Base-by-base conservation (phyloP, 1,140 invertebrate genomes). In the Popillia japonica region DNA sequence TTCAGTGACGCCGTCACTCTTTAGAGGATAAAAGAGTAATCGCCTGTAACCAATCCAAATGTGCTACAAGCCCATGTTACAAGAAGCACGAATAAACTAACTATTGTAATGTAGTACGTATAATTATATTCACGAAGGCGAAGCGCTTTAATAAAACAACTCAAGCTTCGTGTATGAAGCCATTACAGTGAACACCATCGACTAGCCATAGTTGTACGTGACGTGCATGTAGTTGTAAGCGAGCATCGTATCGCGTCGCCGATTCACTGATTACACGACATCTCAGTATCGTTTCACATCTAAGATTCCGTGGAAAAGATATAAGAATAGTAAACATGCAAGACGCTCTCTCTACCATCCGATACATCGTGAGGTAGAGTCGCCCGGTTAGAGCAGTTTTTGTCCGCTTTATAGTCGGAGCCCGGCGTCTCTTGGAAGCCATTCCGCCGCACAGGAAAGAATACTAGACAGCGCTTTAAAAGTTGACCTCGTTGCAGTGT, bases 401-500 rank as follows among this genome's bases (percentile, higher is more conserved):
- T 80, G 75, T 77, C 77, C 79, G 17, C 72, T 81, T 78, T 80
- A 78, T 79, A 78, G 77, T 79, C 41, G 78, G 0, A 79, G 64
- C 68, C 78, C 72, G 76, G 76, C 76, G 80, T 79, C 80, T 81
- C 80, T 78, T 73, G 80, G 77, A 79, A 81, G 77, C 78, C 80
- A 78, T 79, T 79, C 78, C 68, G 40, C 77, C 64, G 80, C 72
- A 34, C 27, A 72, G 80, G 79, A 81, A 81, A 81, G 80, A 81
- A 81, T 81, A 81, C 80, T 79, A 81, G 80, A 78, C 79, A 79
- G 75, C 80, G 78, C 76, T 81, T 78, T 81, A 81, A 68, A 81
- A 81, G 80, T 77, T 81, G 80, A 81, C 80, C 80, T 81, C 80
- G 77, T 81, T 81, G 80, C 80, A 79, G 76, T 79, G 78, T 81